These are phyloP conservation scores for Calephelis virginiensis DNA, from an alignment of 1,140 invertebrate species.

Conservation along the genomic window DNA sequence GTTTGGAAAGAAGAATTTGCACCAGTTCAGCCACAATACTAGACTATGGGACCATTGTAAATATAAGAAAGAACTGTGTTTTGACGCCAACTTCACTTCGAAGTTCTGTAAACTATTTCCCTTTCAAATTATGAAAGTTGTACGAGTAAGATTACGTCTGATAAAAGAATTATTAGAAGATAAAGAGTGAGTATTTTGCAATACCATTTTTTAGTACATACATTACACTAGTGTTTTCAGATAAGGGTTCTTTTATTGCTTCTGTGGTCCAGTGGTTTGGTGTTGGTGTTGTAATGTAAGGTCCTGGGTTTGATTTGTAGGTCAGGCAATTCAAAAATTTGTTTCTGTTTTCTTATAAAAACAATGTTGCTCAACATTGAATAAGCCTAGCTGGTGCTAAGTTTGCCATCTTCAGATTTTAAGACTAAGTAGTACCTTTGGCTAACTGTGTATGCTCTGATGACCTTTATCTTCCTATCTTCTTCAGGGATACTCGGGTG, in stretches of 20 bases:
- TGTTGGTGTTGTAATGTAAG: too few species aligned
- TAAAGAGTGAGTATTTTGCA: conserved; percentile 80
- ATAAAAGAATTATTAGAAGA: conserved; percentile 86
- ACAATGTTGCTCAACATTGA: too few species aligned
- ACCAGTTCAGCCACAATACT: conserved; percentile 90
- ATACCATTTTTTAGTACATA: not conserved
- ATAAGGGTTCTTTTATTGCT: not conserved
- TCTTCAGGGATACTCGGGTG: too few species aligned
- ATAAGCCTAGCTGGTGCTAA: too few species aligned
- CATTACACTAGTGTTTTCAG: not conserved
- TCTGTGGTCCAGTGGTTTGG: too few species aligned
- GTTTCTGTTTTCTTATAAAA: too few species aligned
- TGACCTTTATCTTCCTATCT: too few species aligned
- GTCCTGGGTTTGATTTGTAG: too few species aligned
- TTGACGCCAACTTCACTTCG: conserved; percentile 86
- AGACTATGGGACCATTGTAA: conserved; percentile 90
- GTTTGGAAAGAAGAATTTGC: conserved; percentile 87
- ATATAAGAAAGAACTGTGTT: conserved; percentile 85
- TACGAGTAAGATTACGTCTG: conserved; percentile 85
- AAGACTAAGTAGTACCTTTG: too few species aligned
- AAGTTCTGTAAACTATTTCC: conserved; percentile 91
- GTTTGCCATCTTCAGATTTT: too few species aligned
- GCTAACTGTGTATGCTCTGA: too few species aligned
- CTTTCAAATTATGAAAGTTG: conserved; percentile 92
- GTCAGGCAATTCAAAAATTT: too few species aligned